Base-by-base conservation (phyloP, 1,140 invertebrate species). In the Capitella teleta region DNA sequence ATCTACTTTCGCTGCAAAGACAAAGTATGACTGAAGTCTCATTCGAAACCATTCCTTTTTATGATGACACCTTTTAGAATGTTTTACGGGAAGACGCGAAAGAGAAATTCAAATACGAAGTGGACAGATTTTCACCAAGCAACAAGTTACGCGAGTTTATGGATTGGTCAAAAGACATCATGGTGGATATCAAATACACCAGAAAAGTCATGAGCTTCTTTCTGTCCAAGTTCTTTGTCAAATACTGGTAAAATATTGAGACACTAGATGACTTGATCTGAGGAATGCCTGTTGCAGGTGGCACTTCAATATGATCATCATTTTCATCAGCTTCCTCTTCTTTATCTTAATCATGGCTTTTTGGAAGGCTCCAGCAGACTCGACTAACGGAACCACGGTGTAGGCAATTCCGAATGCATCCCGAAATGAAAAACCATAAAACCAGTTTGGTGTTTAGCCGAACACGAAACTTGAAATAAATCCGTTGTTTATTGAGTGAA, bases 91-190 rank as follows among this genome's bases (percentile, higher is more conserved):
- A 69, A 45, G 67, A 70, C 51, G 61, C 70, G 34, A 70, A 68
- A 54, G 67, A 71, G 30, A 67, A 65, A 51, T 62, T 71, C 42
- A 69, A 67, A 46, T 70, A 63, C 47, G 62, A 65, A 28, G 66
- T 71, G 25, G 67, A 71, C 51, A 54, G 68, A 23, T 58, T 67
- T 14, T 62, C 62, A 2, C 66, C 66, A 8, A 64, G 61, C 54
- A 69, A 67, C 56, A 71, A 70, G 44, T 54, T 71, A 5, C 53
- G 65, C 23, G 65, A 65, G 23, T 65, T 71, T 45, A 67, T 71
- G 63, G 63, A 63, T 38, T 71, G 68, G 68, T 58, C 66, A 0
- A 58, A 54, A 44, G 64, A 66, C 46, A 69, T 71, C 36, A 66
- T 68, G 3, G 54, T 63, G 16, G 67, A 71, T 51, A 70, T 70